Conservation (phyloP, 1,140 invertebrate species). For the Caerostris darwini region DNA sequence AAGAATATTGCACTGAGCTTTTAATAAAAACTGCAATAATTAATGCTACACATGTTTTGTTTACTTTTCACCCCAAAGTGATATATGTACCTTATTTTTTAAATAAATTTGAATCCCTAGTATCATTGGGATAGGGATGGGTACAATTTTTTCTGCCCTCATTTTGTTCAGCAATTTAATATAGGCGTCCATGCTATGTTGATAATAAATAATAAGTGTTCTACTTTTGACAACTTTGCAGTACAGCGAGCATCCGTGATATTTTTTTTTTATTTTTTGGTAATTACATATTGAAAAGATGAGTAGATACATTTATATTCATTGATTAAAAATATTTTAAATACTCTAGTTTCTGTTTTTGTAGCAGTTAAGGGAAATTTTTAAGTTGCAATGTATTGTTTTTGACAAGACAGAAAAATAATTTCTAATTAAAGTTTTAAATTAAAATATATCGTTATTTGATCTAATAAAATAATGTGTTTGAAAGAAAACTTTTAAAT, state of each 20-base stretch:
- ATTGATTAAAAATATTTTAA: too few relatives aligned
- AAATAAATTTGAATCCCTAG: conserved; percentile 43
- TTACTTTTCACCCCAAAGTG: conserved; percentile 23
- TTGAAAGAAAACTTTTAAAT: too few relatives aligned
- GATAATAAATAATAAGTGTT: conserved; percentile 27
- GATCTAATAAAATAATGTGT: too few relatives aligned
- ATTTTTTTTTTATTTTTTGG: not conserved
- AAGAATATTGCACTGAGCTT: conserved; percentile 1
- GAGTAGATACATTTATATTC: not conserved
- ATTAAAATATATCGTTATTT: too few relatives aligned
- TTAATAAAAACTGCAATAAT: conserved; percentile 56
- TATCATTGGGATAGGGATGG: not conserved
- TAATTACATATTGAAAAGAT: not conserved
- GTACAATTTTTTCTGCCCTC: not conserved
- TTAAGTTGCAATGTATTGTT: too few relatives aligned
- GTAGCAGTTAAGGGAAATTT: not conserved
- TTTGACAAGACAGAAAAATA: too few relatives aligned
- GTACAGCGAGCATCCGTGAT: too few relatives aligned
- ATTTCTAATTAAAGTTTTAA: too few relatives aligned
- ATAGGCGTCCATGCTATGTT: not conserved
- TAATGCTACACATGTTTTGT: conserved; percentile 51
- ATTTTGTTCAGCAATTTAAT: conserved; percentile 19
- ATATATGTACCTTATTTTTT: conserved; percentile 34
- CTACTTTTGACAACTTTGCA: not conserved
- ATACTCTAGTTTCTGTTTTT: too few relatives aligned